phyloP scores from a whole-genome alignment of 2,113 vertebrate genomes.

The Campylomormyrus numenius region DNA sequence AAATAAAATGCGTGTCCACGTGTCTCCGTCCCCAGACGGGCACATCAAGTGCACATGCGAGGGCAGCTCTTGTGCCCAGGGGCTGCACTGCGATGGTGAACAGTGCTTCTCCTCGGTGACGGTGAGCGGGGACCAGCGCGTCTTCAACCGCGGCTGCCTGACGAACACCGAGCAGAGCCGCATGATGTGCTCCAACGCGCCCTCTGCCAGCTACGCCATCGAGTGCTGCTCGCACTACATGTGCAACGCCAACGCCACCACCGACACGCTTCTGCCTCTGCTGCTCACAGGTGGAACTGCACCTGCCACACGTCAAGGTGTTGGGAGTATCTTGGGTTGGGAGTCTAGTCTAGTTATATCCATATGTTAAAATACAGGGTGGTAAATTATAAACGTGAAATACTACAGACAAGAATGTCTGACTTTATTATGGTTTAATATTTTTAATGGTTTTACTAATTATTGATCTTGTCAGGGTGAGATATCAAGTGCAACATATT shows the following conservation, averaged over 20 bases:
- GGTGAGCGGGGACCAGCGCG: slow-evolving; percentile 30
- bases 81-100: slow-evolving; percentile 51
- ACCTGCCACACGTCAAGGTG: background rate
- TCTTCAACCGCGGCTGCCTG: slow-evolving; percentile 58
- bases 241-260: slow-evolving; percentile 61
- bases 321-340: background rate
- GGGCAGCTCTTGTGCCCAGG: slow-evolving; percentile 48
- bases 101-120: slow-evolving; percentile 62
- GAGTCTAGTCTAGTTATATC: background rate
- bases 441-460: background rate
- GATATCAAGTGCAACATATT: background rate
- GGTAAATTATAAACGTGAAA: background rate
- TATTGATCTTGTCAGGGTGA: background rate
- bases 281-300: slow-evolving; percentile 46
- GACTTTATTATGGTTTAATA: background rate
- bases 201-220: slow-evolving; percentile 50
- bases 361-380: background rate
- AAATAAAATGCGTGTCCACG: background rate
- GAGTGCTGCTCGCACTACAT: slow-evolving; percentile 56
- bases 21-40: slow-evolving; percentile 43
- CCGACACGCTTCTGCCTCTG: slow-evolving; percentile 41
- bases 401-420: background rate
- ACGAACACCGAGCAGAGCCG: slow-evolving; percentile 42
- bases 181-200: slow-evolving; percentile 53
- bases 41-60: slow-evolving; percentile 58